Base-by-base conservation (phyloP, 2,113 vertebrate species). In the Otus sunia region DNA sequence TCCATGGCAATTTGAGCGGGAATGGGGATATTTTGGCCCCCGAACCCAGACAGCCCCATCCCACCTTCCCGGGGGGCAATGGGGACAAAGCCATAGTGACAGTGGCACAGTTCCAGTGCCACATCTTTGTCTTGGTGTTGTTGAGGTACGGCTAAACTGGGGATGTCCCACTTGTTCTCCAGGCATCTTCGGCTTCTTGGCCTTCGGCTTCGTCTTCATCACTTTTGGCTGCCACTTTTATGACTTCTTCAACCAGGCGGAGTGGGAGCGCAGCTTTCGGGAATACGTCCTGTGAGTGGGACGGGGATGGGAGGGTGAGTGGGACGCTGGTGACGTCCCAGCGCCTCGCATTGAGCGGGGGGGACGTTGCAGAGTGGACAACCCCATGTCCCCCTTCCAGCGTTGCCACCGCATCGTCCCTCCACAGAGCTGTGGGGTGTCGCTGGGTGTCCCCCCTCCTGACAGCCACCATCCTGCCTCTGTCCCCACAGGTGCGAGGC, bases 221-320 rank as follows among this genome's bases (percentile, higher is more conserved):
- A 99, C 99, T 14, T 99, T 99, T 32, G 99, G 99, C 87, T 99
- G 99, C 96, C 99, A 99, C 93, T 99, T 99, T 97, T 99, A 99
- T 3, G 99, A 99, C 97, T 99, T 99, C 98, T 99, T 99, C 98
- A 99, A 99, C 98, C 99, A 99, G 97, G 99, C 99, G 0, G 99
- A 99, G 85, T 99, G 99, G 99, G 99, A 99, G 94, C 98, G 98
- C 56, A 99, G 99, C 98, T 99, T 99, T 97, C 98, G 99, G 94
- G 99, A 99, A 97, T 99, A 99, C 5, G 99, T 99, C 55, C 97
- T 99, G 99, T 99, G 97, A 98, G 99, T 98, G 69, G 45, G 22
- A 66, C 2, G 2, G 22, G 45, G 66, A 30, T 0, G 2, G n/a
- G 84, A 47, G 47, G 27, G 50, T 0, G 2, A 25, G 22, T 0